These are phyloP conservation scores for Saguinus imperator DNA, from an alignment of 2,113 vertebrate species.

Conservation along the genomic window DNA sequence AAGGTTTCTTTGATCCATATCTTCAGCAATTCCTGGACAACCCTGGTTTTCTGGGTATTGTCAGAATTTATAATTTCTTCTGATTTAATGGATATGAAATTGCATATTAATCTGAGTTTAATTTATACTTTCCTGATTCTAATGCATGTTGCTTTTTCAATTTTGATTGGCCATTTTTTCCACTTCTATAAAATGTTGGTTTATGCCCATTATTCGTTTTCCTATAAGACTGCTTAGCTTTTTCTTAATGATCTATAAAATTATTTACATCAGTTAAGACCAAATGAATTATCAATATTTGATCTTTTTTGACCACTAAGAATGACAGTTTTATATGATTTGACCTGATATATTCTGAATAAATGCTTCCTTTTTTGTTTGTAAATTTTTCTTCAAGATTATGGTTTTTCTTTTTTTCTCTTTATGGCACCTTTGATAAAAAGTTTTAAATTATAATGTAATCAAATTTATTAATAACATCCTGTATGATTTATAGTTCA, in stretches of 20 bases:
- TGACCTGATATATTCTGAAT: background rate
- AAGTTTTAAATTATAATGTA: background rate
- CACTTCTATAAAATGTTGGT: background rate
- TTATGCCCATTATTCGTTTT: background rate
- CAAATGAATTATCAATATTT: background rate
- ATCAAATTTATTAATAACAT: background rate
- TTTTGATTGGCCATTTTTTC: background rate
- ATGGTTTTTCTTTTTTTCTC: background rate
- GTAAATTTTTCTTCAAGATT: background rate
- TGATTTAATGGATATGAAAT: background rate
- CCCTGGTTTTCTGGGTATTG: background rate
- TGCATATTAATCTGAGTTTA: background rate
- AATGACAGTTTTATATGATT: background rate
- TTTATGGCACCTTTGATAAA: background rate
- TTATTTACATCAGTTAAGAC: background rate
- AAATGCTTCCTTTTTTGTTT: background rate
- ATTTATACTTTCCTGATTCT: conserved; percentile 20
- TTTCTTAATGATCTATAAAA: background rate
- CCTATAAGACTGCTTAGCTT: background rate
- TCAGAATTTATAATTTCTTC: background rate
- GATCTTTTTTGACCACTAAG: background rate
- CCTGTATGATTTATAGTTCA: background rate
- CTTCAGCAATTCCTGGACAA: background rate
- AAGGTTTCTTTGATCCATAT: background rate
- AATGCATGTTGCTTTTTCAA: background rate